These are phyloP conservation scores for Pantherophis guttatus DNA, from an alignment of 2,113 vertebrate genomes.

Conservation along the genomic window DNA sequence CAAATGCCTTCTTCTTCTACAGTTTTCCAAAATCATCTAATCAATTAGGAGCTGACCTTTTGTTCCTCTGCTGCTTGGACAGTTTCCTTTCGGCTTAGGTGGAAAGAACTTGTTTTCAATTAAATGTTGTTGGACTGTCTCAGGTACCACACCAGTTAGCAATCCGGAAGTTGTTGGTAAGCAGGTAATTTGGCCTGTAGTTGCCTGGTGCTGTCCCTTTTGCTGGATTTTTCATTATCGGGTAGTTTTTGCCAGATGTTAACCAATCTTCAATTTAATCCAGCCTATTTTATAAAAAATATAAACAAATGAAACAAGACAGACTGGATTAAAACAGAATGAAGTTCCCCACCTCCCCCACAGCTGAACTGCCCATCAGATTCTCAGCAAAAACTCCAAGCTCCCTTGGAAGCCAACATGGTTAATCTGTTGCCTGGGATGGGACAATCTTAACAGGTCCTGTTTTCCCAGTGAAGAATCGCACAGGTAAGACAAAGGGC, in stretches of 20 bases:
- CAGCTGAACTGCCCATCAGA: background rate
- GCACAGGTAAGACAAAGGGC: no score
- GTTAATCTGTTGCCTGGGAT: no score
- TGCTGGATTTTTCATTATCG: background rate
- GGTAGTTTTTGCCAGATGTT: background rate
- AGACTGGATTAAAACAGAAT: background rate
- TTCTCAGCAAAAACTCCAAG: background rate
- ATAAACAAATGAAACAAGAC: background rate
- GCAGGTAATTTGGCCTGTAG: background rate
- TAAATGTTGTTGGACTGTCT: background rate
- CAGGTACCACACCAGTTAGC: background rate
- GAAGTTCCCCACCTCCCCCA: no score
- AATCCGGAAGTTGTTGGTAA: background rate
- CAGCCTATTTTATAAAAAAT: background rate
- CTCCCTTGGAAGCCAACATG: no score
- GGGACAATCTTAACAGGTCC: no score
- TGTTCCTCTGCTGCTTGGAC: background rate
- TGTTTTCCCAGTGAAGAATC: no score
- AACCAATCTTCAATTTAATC: background rate
- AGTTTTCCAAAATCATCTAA: background rate
- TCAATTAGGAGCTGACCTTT: background rate
- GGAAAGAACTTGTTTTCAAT: background rate
- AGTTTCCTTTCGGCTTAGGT: background rate
- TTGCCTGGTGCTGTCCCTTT: background rate
- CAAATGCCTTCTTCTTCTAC: background rate